A percentile compares a stretch with the other conserved stretches of the same genome.
Evolutionary conservation across 2,113 vertebrate genomes (phyloP).

Genomic region (Nymphicus hollandicus): DNA sequence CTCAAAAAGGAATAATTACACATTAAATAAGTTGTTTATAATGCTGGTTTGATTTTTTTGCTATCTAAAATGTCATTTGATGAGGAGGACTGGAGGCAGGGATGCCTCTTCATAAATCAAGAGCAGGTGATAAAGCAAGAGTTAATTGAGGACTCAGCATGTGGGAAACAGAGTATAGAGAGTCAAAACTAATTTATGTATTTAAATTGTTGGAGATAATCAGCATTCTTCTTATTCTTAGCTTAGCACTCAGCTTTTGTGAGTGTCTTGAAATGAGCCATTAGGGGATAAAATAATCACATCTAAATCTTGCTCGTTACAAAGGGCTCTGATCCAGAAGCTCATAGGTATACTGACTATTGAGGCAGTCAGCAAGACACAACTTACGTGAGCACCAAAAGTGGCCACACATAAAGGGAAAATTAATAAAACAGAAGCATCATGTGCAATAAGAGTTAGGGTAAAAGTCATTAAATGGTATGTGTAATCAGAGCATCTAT

Average conservation of each 20-base stretch:
- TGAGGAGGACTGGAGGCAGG: background rate
- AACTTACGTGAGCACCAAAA: background rate
- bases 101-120: background rate
- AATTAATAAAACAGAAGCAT: background rate
- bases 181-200: background rate
- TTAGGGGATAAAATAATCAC: background rate
- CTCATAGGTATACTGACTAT: background rate
- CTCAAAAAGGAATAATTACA: background rate
- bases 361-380: background rate
- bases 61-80: background rate
- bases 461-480: background rate
- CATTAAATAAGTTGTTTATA: background rate
- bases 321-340: conserved; percentile 5
- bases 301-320: background rate
- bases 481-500: background rate
- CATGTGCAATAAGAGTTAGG: background rate
- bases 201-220: conserved; percentile 44
- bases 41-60: background rate
- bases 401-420: background rate
- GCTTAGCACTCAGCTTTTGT: conserved; percentile 2
- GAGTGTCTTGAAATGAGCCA: background rate
- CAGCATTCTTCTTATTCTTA: background rate
- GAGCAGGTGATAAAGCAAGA: background rate
- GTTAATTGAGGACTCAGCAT: conserved; percentile 34
- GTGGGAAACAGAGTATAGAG: background rate